Evolutionary conservation across 2,113 vertebrate species (phyloP), one percentile per base, ranked within the genome.

Genomic region (Lathamus discolor): DNA sequence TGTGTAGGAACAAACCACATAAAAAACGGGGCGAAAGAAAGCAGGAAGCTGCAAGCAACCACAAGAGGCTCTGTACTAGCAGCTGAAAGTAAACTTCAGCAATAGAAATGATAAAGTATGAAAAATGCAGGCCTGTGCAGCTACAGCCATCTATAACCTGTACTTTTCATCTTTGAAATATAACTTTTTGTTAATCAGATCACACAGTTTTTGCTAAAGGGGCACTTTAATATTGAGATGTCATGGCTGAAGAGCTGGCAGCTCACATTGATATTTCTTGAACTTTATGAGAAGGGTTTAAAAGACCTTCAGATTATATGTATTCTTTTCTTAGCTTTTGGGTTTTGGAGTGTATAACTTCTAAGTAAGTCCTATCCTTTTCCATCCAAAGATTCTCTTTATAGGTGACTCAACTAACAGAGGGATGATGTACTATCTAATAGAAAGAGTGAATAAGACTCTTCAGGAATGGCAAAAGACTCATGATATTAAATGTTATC

Each of bases 401-500:
- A 98, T 99, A 67, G 99, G 99, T 5, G 99, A 99, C 93, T 99
- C 99, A 37, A 99, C 99, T 88, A 99, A 99, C 96, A 98, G 99
- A 48, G 99, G 99, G 29, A 99, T 99, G 97, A 99, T 99, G 99
- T 99, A 99, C 94, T 99, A 99, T 94, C 97, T 99, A 88, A 98
- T 99, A 93, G 99, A 99, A 97, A 98, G 98, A 90, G 97, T 99
- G 54, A 99, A 99, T 92, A 97, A 98, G 89, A 99, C 98, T 3
- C 98, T 99, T 90, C 98, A 98, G 88, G 98, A 98, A 84, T 99
- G 99, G 99, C 98, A 98, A 88, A 99, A 99, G 88, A 98, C 98
- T 55, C 99, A 99, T 28, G 97, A 98, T 83, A 97, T 98, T 74
- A 98, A 99, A 94, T 90, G 98, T 78, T 99, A 99, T 87, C 89